phyloP scores from a whole-genome alignment of 1,140 invertebrate species.

The Pectinophora gossypiella region DNA sequence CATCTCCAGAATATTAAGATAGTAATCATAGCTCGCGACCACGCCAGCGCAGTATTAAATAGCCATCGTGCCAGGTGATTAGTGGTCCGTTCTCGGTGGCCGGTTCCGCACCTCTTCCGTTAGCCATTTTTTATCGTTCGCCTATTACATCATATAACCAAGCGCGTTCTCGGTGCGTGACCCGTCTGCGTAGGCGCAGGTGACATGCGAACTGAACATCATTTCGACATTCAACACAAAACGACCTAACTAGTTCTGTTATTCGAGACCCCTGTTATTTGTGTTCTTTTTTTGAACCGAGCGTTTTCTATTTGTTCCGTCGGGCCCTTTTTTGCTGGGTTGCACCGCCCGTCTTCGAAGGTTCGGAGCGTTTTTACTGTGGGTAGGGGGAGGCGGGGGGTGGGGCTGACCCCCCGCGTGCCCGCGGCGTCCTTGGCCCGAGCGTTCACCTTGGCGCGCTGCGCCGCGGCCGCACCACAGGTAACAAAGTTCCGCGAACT shows the following conservation, averaged over 20 bases:
- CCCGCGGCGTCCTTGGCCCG: slow-evolving; percentile 66
- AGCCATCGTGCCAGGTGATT: slow-evolving; percentile 32
- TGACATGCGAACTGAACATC: slow-evolving; percentile 57
- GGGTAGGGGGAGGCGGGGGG: slow-evolving; percentile 28
- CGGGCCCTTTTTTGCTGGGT: slow-evolving; percentile 65
- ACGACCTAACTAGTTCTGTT: slow-evolving; percentile 54
- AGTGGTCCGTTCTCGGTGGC: slow-evolving; percentile 31
- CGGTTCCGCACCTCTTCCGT: slow-evolving; percentile 52
- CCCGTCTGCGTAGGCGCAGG: slow-evolving; percentile 59
- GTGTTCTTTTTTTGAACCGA: slow-evolving; percentile 45
- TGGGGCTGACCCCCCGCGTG: slow-evolving; percentile 33
- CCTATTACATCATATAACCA: slow-evolving; percentile 59
- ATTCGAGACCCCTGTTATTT: slow-evolving; percentile 60
- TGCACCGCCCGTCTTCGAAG: slow-evolving; percentile 56
- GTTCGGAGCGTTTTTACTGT: slow-evolving; percentile 56
- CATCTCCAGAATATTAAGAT: slow-evolving; percentile 26
- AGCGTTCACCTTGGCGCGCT: slow-evolving; percentile 70
- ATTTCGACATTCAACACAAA: slow-evolving; percentile 37
- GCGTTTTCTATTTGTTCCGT: slow-evolving; percentile 71
- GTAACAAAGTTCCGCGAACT: slow-evolving; percentile 73
- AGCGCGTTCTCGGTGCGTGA: slow-evolving; percentile 34
- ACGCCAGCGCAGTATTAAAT: slow-evolving; percentile 15
- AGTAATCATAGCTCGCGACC: slow-evolving; percentile 7
- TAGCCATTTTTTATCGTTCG: slow-evolving; percentile 46
- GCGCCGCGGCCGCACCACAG: slow-evolving; percentile 64